Evolutionary conservation across 2,113 vertebrate genomes (phyloP), one percentile per base, ranked within the genome.

Genomic region (Carollia perspicillata): DNA sequence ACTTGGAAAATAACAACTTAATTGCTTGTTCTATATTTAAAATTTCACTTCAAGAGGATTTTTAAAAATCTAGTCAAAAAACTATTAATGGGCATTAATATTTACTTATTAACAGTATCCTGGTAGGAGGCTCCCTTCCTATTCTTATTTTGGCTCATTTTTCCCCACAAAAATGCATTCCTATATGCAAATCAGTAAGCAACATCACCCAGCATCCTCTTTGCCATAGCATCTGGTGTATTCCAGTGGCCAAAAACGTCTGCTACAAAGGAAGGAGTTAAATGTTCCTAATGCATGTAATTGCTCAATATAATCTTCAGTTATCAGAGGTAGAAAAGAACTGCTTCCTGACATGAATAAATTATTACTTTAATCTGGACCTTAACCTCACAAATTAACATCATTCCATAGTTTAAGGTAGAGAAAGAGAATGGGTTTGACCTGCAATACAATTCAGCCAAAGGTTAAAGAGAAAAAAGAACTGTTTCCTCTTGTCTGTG

Each of bases 181-280:
- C 69, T 86, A 63, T 47, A 84, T 85, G 68, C 42, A 95, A 93
- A 79, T 92, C 13, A 47, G 78, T 65, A 88, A 78, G 37, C 40
- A 90, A 23, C 30, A 72, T 90, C 71, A 92, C 40, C 60, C 92
- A 92, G 63, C 14, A 63, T 33, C 35, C 35, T n/a, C 51, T 72
- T 89, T 93, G 26, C 55, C 26, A 40, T 60, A 84, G 80, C 83
- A 92, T 93, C 93, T 95, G 63, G 55, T 80, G 1, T 88, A 80
- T 72, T 96, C 10, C 40, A 90, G 35, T 53, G 89, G 93, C 90
- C 94, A 96, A 96, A 95, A 94, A 53, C 86, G 60, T 85, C 42
- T 83, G 71, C 84, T 58, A 95, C 77, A 51, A 53, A 92, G 81
- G 60, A 96, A 49, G 30, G 53, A 65, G 58, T 74, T 96, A 88